phyloP scores from a whole-genome alignment of 2,888 invertebrate species.

The Epinotia brunnichana region DNA sequence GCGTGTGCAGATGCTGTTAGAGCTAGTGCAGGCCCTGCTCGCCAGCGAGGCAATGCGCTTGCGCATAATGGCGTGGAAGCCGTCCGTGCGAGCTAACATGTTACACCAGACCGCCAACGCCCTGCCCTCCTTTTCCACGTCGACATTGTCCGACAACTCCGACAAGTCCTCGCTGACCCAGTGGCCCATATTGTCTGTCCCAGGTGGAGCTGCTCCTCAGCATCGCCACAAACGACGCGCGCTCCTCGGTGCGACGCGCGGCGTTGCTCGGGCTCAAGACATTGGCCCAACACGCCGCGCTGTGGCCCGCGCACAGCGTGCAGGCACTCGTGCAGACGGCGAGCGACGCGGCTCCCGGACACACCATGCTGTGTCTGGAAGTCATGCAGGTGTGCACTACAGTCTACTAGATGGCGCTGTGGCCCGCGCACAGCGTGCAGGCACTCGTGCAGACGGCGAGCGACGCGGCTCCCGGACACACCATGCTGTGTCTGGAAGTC shows the following conservation, averaged over 20 bases:
- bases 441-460: conserved; percentile 63
- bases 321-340: conserved; percentile 65
- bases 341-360: conserved; percentile 59
- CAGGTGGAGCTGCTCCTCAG: conserved; percentile 78
- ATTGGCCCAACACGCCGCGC: conserved; percentile 71
- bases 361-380: conserved; percentile 59
- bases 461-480: conserved; percentile 62
- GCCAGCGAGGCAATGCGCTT: too few relatives aligned
- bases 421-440: conserved; percentile 67
- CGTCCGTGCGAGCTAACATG: too few relatives aligned
- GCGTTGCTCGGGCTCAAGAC: conserved; percentile 69
- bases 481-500: conserved; percentile 71
- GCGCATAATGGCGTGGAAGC: too few relatives aligned
- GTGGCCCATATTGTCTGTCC: not conserved
- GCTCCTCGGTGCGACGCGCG: conserved; percentile 69
- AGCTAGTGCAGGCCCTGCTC: too few relatives aligned
- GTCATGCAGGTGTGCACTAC: not conserved
- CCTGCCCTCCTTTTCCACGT: too few relatives aligned
- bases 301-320: conserved; percentile 70
- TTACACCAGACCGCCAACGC: too few relatives aligned
- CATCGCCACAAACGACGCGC: conserved; percentile 72
- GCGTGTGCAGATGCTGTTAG: too few relatives aligned
- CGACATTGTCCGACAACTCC: too few relatives aligned
- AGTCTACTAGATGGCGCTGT: conserved; percentile 68
- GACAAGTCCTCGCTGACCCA: too few relatives aligned